Conservation (phyloP, 2,113 vertebrate species). For the Micronisus gabar region DNA sequence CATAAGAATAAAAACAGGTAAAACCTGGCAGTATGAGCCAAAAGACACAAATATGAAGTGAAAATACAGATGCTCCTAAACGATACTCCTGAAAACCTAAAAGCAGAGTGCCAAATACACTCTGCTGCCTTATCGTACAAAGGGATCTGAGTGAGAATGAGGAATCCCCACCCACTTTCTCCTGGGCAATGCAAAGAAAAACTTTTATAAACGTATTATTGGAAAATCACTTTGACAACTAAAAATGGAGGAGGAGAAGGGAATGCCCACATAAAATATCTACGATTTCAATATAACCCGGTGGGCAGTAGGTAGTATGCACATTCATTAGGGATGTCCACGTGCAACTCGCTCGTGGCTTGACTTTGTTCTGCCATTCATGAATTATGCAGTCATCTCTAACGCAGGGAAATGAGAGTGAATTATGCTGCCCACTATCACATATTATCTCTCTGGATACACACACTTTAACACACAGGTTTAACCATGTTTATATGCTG, state of each 20-base stretch:
- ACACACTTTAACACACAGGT: conserved; percentile 48
- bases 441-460: conserved; percentile 53
- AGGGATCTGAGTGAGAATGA: neutral
- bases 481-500: conserved; percentile 10
- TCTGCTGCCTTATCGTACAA: neutral
- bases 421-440: conserved; percentile 70
- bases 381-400: conserved; percentile 73
- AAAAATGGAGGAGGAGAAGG: neutral
- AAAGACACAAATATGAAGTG: neutral
- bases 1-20: neutral
- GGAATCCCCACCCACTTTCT: neutral
- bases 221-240: neutral
- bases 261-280: neutral
- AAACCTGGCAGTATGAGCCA: neutral
- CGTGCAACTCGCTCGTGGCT: conserved; percentile 44
- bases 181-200: neutral
- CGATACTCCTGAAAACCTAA: neutral
- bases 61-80: neutral
- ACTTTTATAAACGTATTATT: neutral
- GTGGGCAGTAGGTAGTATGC: neutral
- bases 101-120: neutral
- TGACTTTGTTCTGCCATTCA: conserved; percentile 78
- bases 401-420: conserved; percentile 62
- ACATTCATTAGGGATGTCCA: conserved; percentile 56
- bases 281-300: neutral